phyloP scores from a whole-genome alignment of 2,797 vertebrate genomes.

The Scyliorhinus canicula region DNA sequence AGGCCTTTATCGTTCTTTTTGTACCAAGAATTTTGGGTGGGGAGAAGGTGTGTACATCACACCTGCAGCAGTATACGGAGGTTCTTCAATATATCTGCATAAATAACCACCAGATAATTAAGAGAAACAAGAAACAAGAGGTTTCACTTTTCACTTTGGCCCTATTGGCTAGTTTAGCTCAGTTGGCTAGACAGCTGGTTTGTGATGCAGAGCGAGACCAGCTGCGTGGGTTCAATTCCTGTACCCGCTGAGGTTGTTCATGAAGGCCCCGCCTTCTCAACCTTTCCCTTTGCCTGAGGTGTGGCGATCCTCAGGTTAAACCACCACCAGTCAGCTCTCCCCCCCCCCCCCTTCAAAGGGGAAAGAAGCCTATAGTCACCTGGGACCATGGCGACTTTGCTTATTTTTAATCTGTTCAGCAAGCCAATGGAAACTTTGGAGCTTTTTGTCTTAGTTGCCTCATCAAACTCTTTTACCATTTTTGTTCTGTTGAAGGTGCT shows the following conservation, averaged over 20 bases:
- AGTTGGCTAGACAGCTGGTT: too few species aligned
- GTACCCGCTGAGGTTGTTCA: too few species aligned
- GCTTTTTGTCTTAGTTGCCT: not conserved
- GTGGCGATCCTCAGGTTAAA: too few species aligned
- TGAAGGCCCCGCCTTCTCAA: too few species aligned
- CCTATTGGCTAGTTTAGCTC: too few species aligned
- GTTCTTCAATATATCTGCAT: not conserved
- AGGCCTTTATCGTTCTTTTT: not conserved
- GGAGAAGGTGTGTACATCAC: not conserved
- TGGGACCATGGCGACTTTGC: too few species aligned
- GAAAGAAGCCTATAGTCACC: too few species aligned
- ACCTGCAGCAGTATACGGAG: not conserved
- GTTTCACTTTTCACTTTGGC: not conserved
- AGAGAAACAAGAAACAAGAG: not conserved
- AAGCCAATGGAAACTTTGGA: not conserved
- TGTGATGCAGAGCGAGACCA: too few species aligned
- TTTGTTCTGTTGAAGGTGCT: not conserved
- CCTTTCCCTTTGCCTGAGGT: too few species aligned
- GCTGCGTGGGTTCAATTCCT: too few species aligned
- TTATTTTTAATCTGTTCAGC: not conserved
- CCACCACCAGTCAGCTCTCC: too few species aligned
- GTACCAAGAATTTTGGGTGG: not conserved
- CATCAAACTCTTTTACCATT: not conserved
- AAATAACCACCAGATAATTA: not conserved
- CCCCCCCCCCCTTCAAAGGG: too few species aligned